phyloP scores from a whole-genome alignment of 2,797 vertebrate genomes.

The Microctenopoma stevenorrisi region DNA sequence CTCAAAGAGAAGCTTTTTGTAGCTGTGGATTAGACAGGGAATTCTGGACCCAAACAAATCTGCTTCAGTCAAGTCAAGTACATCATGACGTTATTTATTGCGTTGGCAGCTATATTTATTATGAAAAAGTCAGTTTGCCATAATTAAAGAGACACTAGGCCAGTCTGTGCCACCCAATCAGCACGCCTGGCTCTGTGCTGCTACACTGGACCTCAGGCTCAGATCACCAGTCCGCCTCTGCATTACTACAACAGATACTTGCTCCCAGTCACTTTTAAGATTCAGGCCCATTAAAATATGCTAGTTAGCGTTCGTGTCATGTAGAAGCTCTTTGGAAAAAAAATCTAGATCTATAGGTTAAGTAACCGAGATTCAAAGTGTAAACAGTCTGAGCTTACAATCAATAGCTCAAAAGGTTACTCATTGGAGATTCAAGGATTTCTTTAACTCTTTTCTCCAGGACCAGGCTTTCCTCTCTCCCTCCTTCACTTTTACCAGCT shows the following conservation, averaged over 20 bases:
- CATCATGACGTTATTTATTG: no score
- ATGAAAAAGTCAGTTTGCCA: no score
- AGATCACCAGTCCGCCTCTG: background rate
- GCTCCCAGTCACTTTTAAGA: background rate
- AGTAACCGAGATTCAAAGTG: slow-evolving; percentile 22
- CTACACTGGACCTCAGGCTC: no score
- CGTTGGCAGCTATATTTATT: no score
- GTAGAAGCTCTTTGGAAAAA: background rate
- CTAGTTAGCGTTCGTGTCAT: slow-evolving; percentile 15
- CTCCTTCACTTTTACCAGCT: slow-evolving; percentile 31
- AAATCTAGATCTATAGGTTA: background rate
- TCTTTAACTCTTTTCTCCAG: background rate
- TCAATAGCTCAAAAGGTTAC: slow-evolving; percentile 48
- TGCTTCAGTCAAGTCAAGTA: no score
- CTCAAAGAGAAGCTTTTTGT: no score
- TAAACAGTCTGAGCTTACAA: slow-evolving; percentile 39
- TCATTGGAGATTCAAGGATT: slow-evolving; percentile 15
- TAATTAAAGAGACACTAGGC: no score
- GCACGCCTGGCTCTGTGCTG: no score
- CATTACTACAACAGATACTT: background rate
- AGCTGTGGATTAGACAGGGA: no score
- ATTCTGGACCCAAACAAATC: no score
- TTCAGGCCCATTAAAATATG: background rate
- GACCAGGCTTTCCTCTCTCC: slow-evolving; percentile 16
- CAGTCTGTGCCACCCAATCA: no score